Evolutionary conservation across 2,797 vertebrate species (phyloP).

Genomic region (Gobio occitaniae): DNA sequence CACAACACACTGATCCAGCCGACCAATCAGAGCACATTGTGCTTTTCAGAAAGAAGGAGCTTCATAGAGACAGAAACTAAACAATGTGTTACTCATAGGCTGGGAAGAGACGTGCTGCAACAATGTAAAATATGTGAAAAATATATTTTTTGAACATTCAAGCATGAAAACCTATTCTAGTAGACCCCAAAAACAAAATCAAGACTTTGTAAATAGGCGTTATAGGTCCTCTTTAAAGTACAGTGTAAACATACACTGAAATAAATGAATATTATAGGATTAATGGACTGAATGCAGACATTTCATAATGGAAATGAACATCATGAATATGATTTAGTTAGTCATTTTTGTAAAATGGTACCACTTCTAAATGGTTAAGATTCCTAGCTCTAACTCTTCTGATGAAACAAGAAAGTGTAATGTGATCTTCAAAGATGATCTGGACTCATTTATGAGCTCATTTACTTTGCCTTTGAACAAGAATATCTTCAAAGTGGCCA

Average conservation of each 20-base stretch:
- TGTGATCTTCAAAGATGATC: constrained; percentile 40
- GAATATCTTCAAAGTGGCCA: constrained; percentile 66
- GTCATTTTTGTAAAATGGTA: background rate
- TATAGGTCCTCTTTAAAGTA: background rate
- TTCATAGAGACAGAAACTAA: background rate
- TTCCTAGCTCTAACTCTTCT: background rate
- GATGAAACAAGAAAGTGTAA: constrained; percentile 28
- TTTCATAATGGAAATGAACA: background rate
- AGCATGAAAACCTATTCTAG: background rate
- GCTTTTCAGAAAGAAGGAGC: too few relatives aligned
- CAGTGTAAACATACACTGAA: background rate
- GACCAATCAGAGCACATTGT: background rate
- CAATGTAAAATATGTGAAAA: background rate
- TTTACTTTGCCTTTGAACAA: constrained; percentile 65
- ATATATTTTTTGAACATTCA: background rate
- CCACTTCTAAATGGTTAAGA: background rate
- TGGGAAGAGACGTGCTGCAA: background rate
- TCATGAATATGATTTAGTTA: background rate
- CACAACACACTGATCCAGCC: background rate
- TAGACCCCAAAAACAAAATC: background rate
- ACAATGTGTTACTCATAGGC: background rate
- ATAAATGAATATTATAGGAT: background rate
- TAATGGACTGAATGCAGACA: background rate
- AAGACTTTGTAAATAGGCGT: background rate
- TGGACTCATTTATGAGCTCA: constrained; percentile 61